phyloP scores from a whole-genome alignment of 2,797 vertebrate species.

The Syngnathus acus region DNA sequence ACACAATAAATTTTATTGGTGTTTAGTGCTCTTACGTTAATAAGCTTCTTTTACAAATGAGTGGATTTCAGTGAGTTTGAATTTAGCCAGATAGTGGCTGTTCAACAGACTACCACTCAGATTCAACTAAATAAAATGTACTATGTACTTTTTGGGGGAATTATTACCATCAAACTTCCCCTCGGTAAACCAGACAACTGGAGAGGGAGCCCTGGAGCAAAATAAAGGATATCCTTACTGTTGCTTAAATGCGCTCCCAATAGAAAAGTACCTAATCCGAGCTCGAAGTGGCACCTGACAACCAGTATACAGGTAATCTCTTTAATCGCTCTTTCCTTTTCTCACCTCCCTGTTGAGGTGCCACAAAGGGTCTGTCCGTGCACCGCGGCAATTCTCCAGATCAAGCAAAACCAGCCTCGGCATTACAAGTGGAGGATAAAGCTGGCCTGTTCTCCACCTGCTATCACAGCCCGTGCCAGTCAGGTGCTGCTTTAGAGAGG shows the following conservation, averaged over 20 bases:
- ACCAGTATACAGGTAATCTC: slow-evolving; percentile 31
- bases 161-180: neutral
- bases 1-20: too few species aligned
- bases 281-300: slow-evolving; percentile 13
- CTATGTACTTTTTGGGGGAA: too few species aligned
- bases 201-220: neutral
- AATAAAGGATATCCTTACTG: neutral
- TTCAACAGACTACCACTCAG: neutral
- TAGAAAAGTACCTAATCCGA: neutral
- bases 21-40: too few species aligned
- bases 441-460: slow-evolving; percentile 40
- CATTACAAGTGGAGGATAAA: slow-evolving; percentile 45
- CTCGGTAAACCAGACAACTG: neutral
- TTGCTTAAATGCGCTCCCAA: neutral
- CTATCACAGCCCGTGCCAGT: slow-evolving; percentile 42
- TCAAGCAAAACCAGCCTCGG: slow-evolving; percentile 36
- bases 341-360: slow-evolving; percentile 23
- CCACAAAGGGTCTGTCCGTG: slow-evolving; percentile 26
- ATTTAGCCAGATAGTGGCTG: neutral
- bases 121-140: neutral
- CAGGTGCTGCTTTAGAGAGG: slow-evolving; percentile 45
- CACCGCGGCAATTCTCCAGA: slow-evolving; percentile 34
- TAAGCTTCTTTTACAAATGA: neutral
- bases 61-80: too few species aligned
- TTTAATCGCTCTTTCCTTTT: slow-evolving; percentile 35